Base-by-base conservation (phyloP, 2,797 vertebrate species). In the Astyanax mexicanus region DNA sequence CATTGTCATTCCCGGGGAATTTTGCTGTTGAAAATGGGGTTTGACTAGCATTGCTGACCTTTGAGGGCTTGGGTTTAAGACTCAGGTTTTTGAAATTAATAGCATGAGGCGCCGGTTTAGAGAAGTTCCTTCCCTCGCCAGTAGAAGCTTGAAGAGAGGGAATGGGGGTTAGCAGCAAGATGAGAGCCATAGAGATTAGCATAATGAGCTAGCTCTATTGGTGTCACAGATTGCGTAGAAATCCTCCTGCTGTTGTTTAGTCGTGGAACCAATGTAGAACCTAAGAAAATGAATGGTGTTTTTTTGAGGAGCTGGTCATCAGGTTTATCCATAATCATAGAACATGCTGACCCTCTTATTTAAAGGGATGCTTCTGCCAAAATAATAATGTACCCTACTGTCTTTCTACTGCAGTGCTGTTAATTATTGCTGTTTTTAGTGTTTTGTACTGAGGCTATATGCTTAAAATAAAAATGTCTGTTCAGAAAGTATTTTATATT, bases 101-200 rank as follows among this genome's bases (percentile, higher is more conserved):
- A 64, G 29, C 75, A 58, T 81, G 88, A 13, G 84, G 52, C 83
- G 83, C 92, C 78, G 85, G 86, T n/a, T 72, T 75, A 61, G 78
- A 66, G 47, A 44, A 74, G 68, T 92, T 86, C 87, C 86, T 92
- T 42, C 89, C 92, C 72, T 90, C 90, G 83, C 79, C 87, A 81
- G 84, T 71, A 10, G 82, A 67, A 75, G 86, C 85, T 88, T 92
- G 90, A 87, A 87, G 80, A 58, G 90, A 89, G 78, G 91, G 84
- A 57, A 91, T 84, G 66, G 92, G 89, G 76, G 86, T 80, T 77
- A 94, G 87, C 62, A 94, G 85, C 80, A 93, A 82, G 81, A 93
- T 75, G 84, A 93, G 84, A 77, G 87, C 85, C 44, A 93, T 29
- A 78, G 83, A 88, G 87, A 93, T 88, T 69, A 93, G 32, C 93